Evolutionary conservation across 2,888 invertebrate species (phyloP).

Genomic region (Pollenia amentaria): DNA sequence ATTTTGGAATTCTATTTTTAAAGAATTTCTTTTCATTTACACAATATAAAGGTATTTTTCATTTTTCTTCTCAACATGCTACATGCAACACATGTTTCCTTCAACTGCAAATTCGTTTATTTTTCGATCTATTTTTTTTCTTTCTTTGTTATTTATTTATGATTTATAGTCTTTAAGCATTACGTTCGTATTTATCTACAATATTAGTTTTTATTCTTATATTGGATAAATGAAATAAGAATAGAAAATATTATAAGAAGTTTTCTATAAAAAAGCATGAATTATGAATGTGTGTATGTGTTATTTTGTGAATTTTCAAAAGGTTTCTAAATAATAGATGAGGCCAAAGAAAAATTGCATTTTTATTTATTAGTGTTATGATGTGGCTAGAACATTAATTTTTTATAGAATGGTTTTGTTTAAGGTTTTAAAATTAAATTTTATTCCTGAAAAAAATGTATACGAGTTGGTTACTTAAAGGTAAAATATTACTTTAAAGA

Average conservation of each 20-base stretch:
- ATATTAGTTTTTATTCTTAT: constrained; percentile 4
- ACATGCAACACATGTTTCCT: constrained; percentile 31
- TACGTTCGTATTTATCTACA: constrained; percentile 56
- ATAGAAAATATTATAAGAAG: not conserved
- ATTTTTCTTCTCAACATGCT: not conserved
- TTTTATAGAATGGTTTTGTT: not conserved
- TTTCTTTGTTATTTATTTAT: constrained; percentile 52
- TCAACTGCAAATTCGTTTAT: constrained; percentile 29
- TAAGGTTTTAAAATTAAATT: not conserved
- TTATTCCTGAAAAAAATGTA: too few species aligned
- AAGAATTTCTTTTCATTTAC: too few species aligned
- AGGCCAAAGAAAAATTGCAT: constrained; percentile 32
- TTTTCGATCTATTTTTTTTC: not conserved
- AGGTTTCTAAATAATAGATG: constrained; percentile 36
- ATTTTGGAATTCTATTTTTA: too few species aligned
- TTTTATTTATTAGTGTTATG: not conserved
- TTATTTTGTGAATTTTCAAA: constrained; percentile 29
- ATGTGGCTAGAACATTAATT: constrained; percentile 32
- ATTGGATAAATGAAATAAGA: not conserved
- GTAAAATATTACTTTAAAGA: too few species aligned
- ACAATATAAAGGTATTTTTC: not conserved
- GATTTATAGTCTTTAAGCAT: constrained; percentile 63
- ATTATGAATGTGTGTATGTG: constrained; percentile 21
- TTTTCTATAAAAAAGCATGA: constrained; percentile 6
- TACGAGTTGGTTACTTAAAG: too few species aligned